Conservation (phyloP, 1,140 invertebrate species). For the Brachionus sp. region DNA sequence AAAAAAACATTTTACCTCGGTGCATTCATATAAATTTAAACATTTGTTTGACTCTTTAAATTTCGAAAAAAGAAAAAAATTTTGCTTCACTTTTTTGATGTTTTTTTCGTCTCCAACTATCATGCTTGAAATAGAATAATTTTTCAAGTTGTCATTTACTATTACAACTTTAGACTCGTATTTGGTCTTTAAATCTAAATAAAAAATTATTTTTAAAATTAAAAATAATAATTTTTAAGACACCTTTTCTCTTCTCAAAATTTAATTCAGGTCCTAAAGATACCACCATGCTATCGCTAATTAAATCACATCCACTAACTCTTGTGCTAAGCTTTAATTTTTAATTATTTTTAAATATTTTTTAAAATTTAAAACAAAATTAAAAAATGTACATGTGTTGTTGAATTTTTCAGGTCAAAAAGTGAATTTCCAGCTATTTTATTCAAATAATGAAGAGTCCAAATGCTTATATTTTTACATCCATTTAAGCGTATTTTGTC, state of each 20-base stretch:
- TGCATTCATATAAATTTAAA: background rate
- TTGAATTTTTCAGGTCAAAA: background rate
- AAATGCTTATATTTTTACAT: background rate
- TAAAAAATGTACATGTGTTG: background rate
- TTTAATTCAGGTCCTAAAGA: background rate
- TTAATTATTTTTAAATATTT: no score
- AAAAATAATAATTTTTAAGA: background rate
- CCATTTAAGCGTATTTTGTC: background rate
- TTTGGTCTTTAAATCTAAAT: background rate
- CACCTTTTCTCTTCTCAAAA: background rate
- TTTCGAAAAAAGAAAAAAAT: background rate
- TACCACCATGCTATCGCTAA: slow-evolving; percentile 1
- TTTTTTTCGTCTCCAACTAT: background rate
- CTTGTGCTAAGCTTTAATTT: background rate
- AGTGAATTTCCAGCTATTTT: background rate
- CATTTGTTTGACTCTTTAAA: background rate
- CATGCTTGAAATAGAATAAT: background rate
- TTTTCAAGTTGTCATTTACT: background rate
- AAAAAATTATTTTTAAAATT: background rate
- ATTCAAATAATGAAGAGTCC: slow-evolving; percentile 12
- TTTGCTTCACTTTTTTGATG: background rate
- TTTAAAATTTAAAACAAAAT: background rate
- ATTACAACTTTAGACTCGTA: slow-evolving; percentile 17
- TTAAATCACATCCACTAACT: slow-evolving; percentile 2
- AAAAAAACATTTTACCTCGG: background rate